phyloP scores from a whole-genome alignment of 2,888 invertebrate genomes.

The Thereva unica region DNA sequence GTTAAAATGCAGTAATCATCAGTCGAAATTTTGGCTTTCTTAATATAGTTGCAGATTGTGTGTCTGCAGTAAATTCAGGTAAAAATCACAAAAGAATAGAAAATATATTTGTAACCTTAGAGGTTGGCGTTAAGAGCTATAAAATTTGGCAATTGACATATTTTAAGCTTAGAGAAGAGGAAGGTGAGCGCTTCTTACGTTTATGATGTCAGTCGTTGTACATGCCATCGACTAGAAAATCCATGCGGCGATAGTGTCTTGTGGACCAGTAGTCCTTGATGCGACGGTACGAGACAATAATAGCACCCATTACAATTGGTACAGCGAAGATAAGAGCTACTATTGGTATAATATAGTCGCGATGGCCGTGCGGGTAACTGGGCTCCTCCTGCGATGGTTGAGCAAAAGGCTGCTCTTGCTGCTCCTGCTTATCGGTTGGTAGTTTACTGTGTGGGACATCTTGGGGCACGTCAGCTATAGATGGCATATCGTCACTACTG shows the following conservation, averaged over 20 bases:
- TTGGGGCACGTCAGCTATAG: slow-evolving; percentile 9
- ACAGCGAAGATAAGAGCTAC: slow-evolving; percentile 74
- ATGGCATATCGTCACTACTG: slow-evolving; percentile 56
- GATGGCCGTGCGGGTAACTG: slow-evolving; percentile 56
- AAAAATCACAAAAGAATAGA: background rate
- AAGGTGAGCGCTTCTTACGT: slow-evolving; percentile 1
- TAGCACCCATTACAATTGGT: slow-evolving; percentile 67
- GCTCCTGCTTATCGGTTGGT: slow-evolving; percentile 14
- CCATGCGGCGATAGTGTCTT: slow-evolving; percentile 84
- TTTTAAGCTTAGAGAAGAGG: slow-evolving; percentile 9
- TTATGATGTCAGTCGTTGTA: slow-evolving; percentile 70
- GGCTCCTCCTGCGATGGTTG: slow-evolving; percentile 50
- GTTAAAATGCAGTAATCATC: too few relatives aligned
- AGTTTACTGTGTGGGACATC: background rate
- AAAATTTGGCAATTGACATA: slow-evolving; percentile 20
- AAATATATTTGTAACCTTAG: background rate
- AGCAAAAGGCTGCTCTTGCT: slow-evolving; percentile 47
- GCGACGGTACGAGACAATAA: slow-evolving; percentile 69
- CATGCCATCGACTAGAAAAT: slow-evolving; percentile 87
- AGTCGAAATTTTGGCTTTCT: too few relatives aligned
- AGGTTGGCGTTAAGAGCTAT: background rate
- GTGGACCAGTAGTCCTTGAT: slow-evolving; percentile 85
- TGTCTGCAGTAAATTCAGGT: background rate
- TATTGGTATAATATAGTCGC: slow-evolving; percentile 73
- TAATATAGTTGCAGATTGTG: too few relatives aligned